Evolutionary conservation across 2,113 vertebrate species (phyloP).

Genomic region (Chelonoidis abingdonii): DNA sequence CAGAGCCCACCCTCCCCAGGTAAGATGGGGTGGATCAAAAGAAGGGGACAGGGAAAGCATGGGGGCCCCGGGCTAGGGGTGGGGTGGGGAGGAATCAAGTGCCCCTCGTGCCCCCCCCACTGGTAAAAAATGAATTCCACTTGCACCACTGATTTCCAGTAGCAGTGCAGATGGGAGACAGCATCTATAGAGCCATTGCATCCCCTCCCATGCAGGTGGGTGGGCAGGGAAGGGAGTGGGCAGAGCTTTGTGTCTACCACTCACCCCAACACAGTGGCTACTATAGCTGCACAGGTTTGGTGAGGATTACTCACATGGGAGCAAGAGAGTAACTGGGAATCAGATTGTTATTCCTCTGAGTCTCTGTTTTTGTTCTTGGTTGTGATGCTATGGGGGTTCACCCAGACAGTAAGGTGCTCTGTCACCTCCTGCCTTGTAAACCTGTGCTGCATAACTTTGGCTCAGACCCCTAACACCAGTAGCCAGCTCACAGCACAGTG

Average conservation of each 20-base stretch:
- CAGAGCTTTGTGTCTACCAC: not conserved
- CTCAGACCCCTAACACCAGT: not conserved
- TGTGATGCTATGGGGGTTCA: not conserved
- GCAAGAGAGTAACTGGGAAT: slow-evolving; percentile 1
- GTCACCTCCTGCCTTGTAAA: not conserved
- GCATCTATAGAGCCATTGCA: not conserved
- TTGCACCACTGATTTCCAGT: too few relatives aligned
- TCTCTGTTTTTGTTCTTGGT: not conserved
- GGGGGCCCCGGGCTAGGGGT: too few relatives aligned
- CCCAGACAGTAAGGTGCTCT: not conserved
- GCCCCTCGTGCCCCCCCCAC: too few relatives aligned
- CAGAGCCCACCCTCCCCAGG: too few relatives aligned
- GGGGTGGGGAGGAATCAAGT: too few relatives aligned
- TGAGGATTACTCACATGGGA: not conserved
- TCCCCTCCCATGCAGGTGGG: not conserved
- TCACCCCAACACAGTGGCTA: not conserved
- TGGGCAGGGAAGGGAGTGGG: not conserved
- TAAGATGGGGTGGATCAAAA: too few relatives aligned
- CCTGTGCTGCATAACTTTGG: not conserved
- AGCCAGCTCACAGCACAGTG: not conserved
- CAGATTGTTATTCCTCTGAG: not conserved
- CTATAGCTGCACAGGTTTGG: not conserved
- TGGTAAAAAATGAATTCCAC: too few relatives aligned
- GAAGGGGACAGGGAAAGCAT: too few relatives aligned
- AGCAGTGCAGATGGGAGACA: not conserved